These are phyloP conservation scores for Acanthornis magna DNA, from an alignment of 2,797 vertebrate genomes.

Conservation along the genomic window DNA sequence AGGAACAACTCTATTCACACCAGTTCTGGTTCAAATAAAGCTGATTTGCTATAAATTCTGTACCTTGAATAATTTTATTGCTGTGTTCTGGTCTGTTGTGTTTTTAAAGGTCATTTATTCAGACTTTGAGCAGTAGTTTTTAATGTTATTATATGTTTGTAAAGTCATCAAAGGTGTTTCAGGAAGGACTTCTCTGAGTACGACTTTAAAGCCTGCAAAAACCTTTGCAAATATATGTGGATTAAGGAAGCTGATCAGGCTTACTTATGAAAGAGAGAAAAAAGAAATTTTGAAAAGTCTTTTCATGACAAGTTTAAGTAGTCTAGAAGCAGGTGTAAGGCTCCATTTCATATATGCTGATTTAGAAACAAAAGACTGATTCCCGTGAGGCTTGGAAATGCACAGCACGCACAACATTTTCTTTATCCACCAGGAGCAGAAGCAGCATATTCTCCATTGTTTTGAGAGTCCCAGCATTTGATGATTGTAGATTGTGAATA, in stretches of 20 bases:
- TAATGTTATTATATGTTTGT: neutral
- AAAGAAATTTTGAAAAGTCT: neutral
- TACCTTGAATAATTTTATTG: neutral
- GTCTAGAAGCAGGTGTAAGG: neutral
- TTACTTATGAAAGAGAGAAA: neutral
- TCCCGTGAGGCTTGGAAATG: neutral
- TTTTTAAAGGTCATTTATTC: constrained; percentile 1
- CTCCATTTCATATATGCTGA: neutral
- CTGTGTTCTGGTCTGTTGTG: neutral
- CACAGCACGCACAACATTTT: neutral
- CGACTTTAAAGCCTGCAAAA: neutral
- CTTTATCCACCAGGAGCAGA: neutral
- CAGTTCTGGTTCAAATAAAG: neutral
- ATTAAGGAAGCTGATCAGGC: neutral
- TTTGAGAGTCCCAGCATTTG: neutral
- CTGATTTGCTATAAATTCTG: neutral
- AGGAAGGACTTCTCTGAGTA: neutral
- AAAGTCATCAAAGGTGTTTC: neutral
- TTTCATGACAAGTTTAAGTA: neutral
- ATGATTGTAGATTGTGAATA: neutral
- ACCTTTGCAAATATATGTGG: neutral
- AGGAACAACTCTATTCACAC: neutral
- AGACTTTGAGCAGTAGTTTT: neutral
- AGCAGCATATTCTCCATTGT: neutral
- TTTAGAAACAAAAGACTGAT: neutral